Evolutionary conservation across 2,888 invertebrate species (phyloP), one percentile per base, ranked within the genome.

Genomic region (Scaptodrosophila latifasciaeformis): DNA sequence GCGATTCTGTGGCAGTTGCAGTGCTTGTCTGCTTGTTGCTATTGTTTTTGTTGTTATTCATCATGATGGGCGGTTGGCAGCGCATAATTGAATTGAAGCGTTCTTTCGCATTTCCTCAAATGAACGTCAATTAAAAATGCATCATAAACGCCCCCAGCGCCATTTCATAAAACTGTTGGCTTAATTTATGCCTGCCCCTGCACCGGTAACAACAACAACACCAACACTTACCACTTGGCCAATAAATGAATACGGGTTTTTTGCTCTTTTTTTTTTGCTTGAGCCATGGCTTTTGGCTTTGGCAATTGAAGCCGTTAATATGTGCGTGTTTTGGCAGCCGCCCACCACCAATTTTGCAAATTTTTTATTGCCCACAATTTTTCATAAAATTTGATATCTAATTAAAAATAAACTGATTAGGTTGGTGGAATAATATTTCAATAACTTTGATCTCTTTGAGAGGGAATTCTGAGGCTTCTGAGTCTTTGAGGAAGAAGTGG

Each of bases 121-220:
- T 76, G 69, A 75, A 67, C 69, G 76, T 69, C 81, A 81, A 76
- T 76, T 76, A 76, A 77, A 81, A 77, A 69, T 81, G 76, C 76
- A 81, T 79, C 68, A 69, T 59, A 75, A 65, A 68, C 76, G 76
- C 76, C 76, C 76, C 67, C 81, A 62, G 66, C 71, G 63, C 65
- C 81, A 78, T 74, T 80, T 74, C 80, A 69, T 77, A 74, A 80
- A 77, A n/a, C n/a, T 62, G 78, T 49, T 58, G 70, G 49, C 59
- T 57, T 62, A 76, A 80, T 72, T 76, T 79, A 72, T 72, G 65
- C 74, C 37, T 17, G 15, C 4, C 17, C 37, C 24, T 24, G 24
- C 24, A 24, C 24, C 24, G 4, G 24, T n/a, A n/a, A n/a, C n/a
- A n/a, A n/a, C n/a, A n/a, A n/a, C n/a, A n/a, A n/a, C n/a, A n/a